Evolutionary conservation across 2,113 vertebrate genomes (phyloP), one percentile per base, ranked within the genome.

Genomic region (Galbula dea): DNA sequence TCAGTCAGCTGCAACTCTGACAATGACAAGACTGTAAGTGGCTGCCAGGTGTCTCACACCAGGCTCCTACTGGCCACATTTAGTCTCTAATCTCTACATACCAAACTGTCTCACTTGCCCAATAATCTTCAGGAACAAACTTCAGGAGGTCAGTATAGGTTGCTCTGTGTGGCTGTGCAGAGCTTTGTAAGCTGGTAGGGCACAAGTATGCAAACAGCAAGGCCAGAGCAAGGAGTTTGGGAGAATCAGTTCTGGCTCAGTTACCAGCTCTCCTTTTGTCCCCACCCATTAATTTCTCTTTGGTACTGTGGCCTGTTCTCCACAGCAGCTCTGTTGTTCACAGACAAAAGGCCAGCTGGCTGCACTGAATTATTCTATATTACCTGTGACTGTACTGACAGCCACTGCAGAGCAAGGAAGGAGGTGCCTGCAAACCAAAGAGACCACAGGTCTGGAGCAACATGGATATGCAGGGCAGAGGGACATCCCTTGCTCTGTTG

Each of bases 1-100:
- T 68, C 90, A 82, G 57, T 77, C 82, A 76, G 86, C 89, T 51
- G 72, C 51, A 0, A 15, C 23, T 5, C 83, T 32, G 78, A 67
- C 87, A 62, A 62, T 82, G 93, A 77, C 87, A 80, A 24, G 78
- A 87, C 89, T 77, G 84, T 52, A 62, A 18, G 55, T 55, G 61
- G 36, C 67, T 78, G 79, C 91, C 77, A 66, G 86, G 91, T 92
- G 88, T 34, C 86, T 88, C 30, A 0, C 91, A 63, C 83, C 91
- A 81, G 77, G 77, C 94, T 72, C 81, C 6, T 2, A 24, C 74
- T 75, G 86, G 61, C 89, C 77, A 49, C 30, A 0, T 46, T 75
- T 3, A 1, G 65, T 32, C 92, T 65, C 58, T 93, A 59, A 86
- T 93, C 74, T 90, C 68, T 12, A 4, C 88, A 63, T 88, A 82